Evolutionary conservation across 2,888 invertebrate species (phyloP).

Genomic region (Idaea biselata): DNA sequence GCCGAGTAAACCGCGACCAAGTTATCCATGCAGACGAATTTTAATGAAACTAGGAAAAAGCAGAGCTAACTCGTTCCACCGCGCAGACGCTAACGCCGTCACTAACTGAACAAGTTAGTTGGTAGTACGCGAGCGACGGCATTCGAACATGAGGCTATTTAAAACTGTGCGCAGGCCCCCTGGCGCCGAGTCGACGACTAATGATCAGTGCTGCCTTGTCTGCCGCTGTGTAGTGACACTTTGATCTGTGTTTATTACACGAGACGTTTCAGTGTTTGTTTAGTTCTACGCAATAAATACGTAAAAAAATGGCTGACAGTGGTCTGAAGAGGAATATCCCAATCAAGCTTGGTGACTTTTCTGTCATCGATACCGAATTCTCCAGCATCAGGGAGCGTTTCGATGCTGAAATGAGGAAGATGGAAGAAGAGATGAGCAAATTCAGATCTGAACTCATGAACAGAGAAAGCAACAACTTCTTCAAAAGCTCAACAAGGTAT

Average conservation of each 20-base stretch:
- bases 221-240: conserved; percentile 64
- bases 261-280: conserved; percentile 75
- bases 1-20: conserved; percentile 40
- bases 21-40: not conserved
- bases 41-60: not conserved
- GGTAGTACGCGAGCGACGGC: conserved; percentile 41
- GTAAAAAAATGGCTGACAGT: conserved; percentile 88
- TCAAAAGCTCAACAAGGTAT: conserved; percentile 93
- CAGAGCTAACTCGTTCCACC: not conserved
- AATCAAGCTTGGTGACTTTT: conserved; percentile 95
- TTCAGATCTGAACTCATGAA: conserved; percentile 96
- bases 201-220: conserved; percentile 79
- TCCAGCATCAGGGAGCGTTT: conserved; percentile 97
- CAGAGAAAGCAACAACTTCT: conserved; percentile 94
- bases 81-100: not conserved
- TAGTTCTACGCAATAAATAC: conserved; percentile 57
- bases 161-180: conserved; percentile 80
- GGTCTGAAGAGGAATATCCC: conserved; percentile 93
- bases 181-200: conserved; percentile 77
- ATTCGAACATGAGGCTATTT: conserved; percentile 78
- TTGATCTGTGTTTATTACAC: conserved; percentile 75
- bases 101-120: not conserved
- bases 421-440: conserved; percentile 99
- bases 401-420: conserved; percentile 98
- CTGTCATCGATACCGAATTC: conserved; percentile 97